Conservation (phyloP, 2,113 vertebrate genomes). For the Burhinus oedicnemus region DNA sequence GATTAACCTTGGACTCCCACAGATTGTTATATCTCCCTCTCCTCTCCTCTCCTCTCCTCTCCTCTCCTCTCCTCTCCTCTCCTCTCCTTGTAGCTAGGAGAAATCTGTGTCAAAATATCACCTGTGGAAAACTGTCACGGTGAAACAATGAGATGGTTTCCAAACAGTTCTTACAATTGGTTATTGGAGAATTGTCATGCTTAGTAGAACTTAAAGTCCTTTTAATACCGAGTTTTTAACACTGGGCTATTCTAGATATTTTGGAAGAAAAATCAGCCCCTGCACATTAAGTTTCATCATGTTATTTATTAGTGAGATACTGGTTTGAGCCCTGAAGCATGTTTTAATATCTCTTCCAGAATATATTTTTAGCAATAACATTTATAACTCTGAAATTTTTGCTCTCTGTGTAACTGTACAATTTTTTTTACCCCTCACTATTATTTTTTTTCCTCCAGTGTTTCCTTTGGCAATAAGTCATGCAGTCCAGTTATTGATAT, state of each 20-base stretch:
- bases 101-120: background rate
- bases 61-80: background rate
- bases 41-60: background rate
- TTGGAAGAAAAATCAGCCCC: background rate
- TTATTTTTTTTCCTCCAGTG: background rate
- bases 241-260: background rate
- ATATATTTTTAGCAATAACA: slow-evolving; percentile 21
- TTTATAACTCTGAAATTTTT: background rate
- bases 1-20: background rate
- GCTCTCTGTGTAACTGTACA: background rate
- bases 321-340: background rate
- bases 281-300: background rate
- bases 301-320: background rate
- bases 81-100: background rate
- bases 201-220: background rate
- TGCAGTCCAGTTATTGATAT: background rate
- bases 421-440: background rate
- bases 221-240: background rate
- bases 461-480: background rate
- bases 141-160: background rate
- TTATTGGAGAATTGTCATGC: background rate
- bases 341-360: slow-evolving; percentile 13
- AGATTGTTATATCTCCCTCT: background rate
- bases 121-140: background rate
- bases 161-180: background rate